These are phyloP conservation scores for Rhinichthys klamathensis DNA, from an alignment of 2,113 vertebrate species.

Conservation along the genomic window DNA sequence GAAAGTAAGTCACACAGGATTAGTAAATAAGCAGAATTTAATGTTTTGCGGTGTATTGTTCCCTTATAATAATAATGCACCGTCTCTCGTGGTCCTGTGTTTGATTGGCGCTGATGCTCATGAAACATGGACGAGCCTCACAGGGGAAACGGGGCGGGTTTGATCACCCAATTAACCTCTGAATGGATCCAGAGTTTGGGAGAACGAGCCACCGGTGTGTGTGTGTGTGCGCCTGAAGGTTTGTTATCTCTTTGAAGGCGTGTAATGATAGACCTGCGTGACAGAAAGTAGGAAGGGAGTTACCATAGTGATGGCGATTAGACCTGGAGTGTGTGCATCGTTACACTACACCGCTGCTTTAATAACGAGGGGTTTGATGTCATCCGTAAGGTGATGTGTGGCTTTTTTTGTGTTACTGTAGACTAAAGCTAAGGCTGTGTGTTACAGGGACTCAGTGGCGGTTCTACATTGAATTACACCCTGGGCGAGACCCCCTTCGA, in stretches of 20 bases:
- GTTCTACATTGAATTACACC: too few species aligned
- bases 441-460: too few species aligned
- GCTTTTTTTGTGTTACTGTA: background rate
- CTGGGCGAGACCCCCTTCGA: too few species aligned
- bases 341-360: conserved; percentile 16
- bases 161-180: background rate
- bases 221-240: background rate
- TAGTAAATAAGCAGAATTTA: background rate
- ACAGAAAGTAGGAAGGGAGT: conserved; percentile 23
- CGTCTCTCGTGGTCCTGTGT: background rate
- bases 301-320: conserved; percentile 37
- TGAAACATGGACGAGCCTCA: background rate
- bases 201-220: background rate
- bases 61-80: background rate
- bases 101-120: background rate
- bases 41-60: background rate
- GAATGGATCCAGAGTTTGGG: background rate
- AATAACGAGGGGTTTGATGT: conserved; percentile 10
- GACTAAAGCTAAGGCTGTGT: background rate
- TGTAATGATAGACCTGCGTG: background rate
- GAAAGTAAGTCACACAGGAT: background rate
- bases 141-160: background rate
- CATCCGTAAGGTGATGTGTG: background rate
- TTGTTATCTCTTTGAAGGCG: background rate
- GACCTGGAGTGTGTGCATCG: background rate